These are phyloP conservation scores for Orthonychiurus folsomi DNA, from an alignment of 2,888 invertebrate genomes.

Conservation along the genomic window DNA sequence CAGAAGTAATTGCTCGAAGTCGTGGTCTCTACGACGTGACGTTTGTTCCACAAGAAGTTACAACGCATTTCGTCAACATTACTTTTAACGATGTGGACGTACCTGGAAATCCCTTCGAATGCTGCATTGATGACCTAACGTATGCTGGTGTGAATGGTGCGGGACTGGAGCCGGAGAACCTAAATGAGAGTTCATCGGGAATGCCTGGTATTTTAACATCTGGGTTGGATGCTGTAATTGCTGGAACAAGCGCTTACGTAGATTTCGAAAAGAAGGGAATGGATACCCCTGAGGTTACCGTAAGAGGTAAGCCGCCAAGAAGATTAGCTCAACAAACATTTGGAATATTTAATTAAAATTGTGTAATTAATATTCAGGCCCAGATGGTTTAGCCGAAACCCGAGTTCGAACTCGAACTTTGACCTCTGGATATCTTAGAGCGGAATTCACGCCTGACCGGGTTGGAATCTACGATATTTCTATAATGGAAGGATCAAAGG, in stretches of 20 bases:
- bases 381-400: slow-evolving; percentile 43
- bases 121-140: slow-evolving; percentile 46
- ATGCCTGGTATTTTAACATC: slow-evolving; percentile 14
- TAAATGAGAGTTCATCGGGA: background rate
- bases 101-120: slow-evolving; percentile 76
- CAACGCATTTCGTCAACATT: slow-evolving; percentile 83
- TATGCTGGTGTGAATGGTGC: slow-evolving; percentile 39
- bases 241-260: slow-evolving; percentile 46
- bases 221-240: slow-evolving; percentile 46
- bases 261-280: slow-evolving; percentile 47
- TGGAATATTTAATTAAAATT: too few relatives aligned
- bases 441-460: slow-evolving; percentile 66
- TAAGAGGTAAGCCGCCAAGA: slow-evolving; percentile 52
- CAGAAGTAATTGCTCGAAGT: slow-evolving; percentile 78
- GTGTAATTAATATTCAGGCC: too few relatives aligned
- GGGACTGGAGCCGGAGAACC: slow-evolving; percentile 29
- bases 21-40: slow-evolving; percentile 86
- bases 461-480: slow-evolving; percentile 68
- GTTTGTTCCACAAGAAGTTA: slow-evolving; percentile 79
- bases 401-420: slow-evolving; percentile 39
- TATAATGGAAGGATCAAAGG: slow-evolving; percentile 54
- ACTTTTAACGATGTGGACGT: slow-evolving; percentile 68
- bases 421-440: slow-evolving; percentile 48
- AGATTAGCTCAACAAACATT: too few relatives aligned
- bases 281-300: slow-evolving; percentile 48